Conservation (phyloP, 2,113 vertebrate species). For the Clarias batrachus region DNA sequence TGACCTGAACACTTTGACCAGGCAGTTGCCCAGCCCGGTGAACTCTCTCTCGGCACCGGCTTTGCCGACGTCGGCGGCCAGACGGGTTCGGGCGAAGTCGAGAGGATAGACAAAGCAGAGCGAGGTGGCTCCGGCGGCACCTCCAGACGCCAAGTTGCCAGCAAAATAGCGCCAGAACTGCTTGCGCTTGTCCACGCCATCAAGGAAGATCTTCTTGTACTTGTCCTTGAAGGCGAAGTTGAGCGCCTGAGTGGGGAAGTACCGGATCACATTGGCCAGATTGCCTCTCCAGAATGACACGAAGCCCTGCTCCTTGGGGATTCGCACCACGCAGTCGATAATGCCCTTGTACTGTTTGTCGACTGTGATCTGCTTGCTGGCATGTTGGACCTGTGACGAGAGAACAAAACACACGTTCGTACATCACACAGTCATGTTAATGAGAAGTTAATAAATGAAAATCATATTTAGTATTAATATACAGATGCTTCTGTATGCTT, state of each 20-base stretch:
- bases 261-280: constrained; percentile 88
- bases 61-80: constrained; percentile 86
- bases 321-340: constrained; percentile 83
- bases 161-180: constrained; percentile 91
- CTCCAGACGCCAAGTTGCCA: constrained; percentile 84
- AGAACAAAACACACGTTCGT: not conserved
- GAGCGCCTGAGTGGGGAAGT: constrained; percentile 89
- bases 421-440: no score
- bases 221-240: constrained; percentile 94
- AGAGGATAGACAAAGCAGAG: constrained; percentile 88
- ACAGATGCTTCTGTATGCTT: no score
- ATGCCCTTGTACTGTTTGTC: constrained; percentile 89
- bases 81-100: constrained; percentile 84
- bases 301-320: constrained; percentile 85
- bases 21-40: constrained; percentile 79
- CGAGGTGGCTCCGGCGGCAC: constrained; percentile 83
- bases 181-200: constrained; percentile 81
- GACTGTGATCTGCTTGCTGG: constrained; percentile 84
- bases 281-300: constrained; percentile 90
- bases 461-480: no score
- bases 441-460: no score
- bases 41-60: constrained; percentile 76
- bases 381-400: constrained; percentile 79
- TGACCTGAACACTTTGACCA: constrained; percentile 78
- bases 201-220: constrained; percentile 88